phyloP scores from a whole-genome alignment of 2,888 invertebrate genomes.

The Dione vanillae region DNA sequence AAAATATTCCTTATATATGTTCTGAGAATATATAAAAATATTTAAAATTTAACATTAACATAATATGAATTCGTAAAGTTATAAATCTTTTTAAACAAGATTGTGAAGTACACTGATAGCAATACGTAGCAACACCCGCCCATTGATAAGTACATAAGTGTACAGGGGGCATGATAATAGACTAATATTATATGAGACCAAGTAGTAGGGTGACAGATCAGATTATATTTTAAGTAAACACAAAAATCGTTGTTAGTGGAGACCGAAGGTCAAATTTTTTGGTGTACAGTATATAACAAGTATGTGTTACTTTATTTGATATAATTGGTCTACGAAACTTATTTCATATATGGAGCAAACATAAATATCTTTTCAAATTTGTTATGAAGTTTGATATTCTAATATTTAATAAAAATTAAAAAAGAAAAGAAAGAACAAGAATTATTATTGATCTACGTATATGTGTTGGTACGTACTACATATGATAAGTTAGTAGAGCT shows the following conservation, averaged over 20 bases:
- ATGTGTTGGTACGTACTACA: too few relatives aligned
- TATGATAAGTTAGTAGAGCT: not conserved
- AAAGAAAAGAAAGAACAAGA: too few relatives aligned
- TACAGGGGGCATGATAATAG: slow-evolving; percentile 56
- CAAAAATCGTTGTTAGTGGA: not conserved
- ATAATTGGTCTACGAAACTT: too few relatives aligned
- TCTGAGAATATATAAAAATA: too few relatives aligned
- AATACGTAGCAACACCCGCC: slow-evolving; percentile 54
- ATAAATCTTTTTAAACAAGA: slow-evolving; percentile 2
- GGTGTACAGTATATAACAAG: not conserved
- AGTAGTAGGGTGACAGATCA: not conserved
- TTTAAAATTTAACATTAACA: not conserved
- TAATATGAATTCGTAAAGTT: not conserved
- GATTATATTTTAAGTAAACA: not conserved
- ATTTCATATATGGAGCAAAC: too few relatives aligned
- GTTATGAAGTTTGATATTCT: too few relatives aligned
- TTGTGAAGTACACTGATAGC: slow-evolving; percentile 23
- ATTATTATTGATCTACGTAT: too few relatives aligned
- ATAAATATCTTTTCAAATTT: too few relatives aligned
- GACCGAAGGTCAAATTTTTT: not conserved
- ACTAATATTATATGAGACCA: slow-evolving; percentile 39
- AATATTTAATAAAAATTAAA: too few relatives aligned
- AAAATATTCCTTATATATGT: too few relatives aligned
- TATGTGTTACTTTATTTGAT: not conserved
- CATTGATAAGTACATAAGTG: slow-evolving; percentile 56